A percentile compares a stretch with the other conserved stretches of the same genome.
phyloP scores from a whole-genome alignment of 2,113 vertebrate species.

The Phylloscopus trochiloides region DNA sequence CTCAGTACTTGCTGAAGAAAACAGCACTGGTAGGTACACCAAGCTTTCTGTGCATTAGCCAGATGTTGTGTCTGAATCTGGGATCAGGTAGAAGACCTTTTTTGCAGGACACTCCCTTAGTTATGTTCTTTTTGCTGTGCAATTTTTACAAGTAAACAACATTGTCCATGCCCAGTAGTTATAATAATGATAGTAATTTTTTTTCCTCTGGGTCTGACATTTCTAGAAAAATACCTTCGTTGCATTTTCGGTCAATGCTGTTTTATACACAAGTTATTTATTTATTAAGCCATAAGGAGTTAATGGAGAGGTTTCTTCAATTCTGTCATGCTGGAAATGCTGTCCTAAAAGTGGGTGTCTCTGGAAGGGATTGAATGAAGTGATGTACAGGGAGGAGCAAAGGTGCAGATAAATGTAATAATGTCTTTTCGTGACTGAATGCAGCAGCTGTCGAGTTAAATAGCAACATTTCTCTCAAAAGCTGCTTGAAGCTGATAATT shows the following conservation, averaged over 20 bases:
- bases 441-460: neutral
- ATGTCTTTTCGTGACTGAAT: neutral
- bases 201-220: neutral
- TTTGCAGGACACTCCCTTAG: neutral
- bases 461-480: neutral
- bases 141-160: neutral
- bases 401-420: neutral
- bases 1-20: neutral
- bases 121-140: neutral
- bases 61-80: neutral
- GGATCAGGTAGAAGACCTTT: neutral
- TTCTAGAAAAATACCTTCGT: neutral
- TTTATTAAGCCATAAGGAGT: neutral
- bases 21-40: neutral
- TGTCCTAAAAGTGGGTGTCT: neutral
- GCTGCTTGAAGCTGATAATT: neutral
- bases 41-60: neutral
- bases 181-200: neutral
- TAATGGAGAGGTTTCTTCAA: neutral
- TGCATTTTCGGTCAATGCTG: neutral
- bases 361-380: neutral
- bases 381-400: neutral
- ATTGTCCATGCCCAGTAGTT: neutral
- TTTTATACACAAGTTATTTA: neutral
- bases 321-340: neutral